These are phyloP conservation scores for Elysia chlorotica DNA, from an alignment of 1,140 invertebrate genomes.

Conservation along the genomic window DNA sequence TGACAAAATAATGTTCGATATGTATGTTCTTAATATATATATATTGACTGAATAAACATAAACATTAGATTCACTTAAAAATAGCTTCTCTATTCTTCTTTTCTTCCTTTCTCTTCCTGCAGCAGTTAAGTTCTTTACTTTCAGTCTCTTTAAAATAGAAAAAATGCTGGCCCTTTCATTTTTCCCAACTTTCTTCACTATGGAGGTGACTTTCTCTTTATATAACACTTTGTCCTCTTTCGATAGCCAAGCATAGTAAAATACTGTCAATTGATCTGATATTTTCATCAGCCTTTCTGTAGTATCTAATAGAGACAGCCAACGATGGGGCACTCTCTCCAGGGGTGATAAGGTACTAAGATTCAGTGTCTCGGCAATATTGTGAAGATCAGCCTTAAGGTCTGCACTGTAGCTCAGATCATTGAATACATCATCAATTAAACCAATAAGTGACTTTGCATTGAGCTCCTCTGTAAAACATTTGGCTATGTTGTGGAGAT, in stretches of 20 bases:
- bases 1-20: no score
- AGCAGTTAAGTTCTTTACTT: neutral
- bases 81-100: neutral
- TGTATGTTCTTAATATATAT: no score
- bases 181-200: neutral
- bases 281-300: neutral
- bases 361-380: neutral
- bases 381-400: neutral
- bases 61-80: neutral
- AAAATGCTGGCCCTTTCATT: no score
- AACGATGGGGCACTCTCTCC: neutral
- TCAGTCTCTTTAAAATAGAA: neutral
- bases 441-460: neutral
- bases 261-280: neutral
- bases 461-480: neutral
- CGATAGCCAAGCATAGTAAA: neutral
- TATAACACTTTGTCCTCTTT: neutral
- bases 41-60: no score
- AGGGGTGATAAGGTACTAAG: neutral
- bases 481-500: neutral
- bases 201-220: neutral
- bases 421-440: neutral
- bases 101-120: neutral
- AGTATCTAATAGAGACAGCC: neutral
- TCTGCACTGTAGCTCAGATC: neutral